Conservation (phyloP, 2,113 vertebrate species). For the Macrotis lagotis region DNA sequence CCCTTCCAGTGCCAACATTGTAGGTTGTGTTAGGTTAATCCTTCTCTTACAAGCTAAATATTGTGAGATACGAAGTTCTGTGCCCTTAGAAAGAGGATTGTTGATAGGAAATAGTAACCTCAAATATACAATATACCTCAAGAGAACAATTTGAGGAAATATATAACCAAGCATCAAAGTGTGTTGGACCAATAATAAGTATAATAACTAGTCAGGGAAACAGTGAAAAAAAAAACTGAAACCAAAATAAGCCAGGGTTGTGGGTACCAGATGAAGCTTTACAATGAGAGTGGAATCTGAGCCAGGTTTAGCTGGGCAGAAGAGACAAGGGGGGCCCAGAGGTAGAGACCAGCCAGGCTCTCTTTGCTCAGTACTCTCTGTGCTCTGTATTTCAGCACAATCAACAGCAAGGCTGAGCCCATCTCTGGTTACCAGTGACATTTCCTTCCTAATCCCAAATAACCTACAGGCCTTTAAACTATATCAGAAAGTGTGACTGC, state of each 20-base stretch:
- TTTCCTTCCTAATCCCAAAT: constrained; percentile 66
- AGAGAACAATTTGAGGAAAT: background rate
- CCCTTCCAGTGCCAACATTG: background rate
- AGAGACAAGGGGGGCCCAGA: background rate
- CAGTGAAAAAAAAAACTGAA: background rate
- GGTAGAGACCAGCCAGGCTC: background rate
- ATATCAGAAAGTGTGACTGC: constrained; percentile 47
- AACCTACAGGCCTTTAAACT: constrained; percentile 40
- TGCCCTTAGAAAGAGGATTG: background rate
- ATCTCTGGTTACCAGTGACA: constrained; percentile 70
- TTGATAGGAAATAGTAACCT: background rate
- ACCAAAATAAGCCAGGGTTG: background rate
- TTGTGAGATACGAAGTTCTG: background rate
- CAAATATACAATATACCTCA: background rate
- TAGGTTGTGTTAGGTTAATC: background rate
- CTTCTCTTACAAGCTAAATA: background rate
- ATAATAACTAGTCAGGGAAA: background rate
- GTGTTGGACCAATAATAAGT: background rate
- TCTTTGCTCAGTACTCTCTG: background rate
- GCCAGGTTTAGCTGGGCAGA: background rate
- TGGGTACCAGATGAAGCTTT: background rate
- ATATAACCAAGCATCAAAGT: background rate
- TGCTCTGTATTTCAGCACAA: constrained; percentile 53
- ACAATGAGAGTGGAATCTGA: background rate
- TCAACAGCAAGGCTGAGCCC: background rate